Evolutionary conservation across 1,140 invertebrate genomes (phyloP), one percentile per base, ranked within the genome.

Genomic region (Pogonomyrmex californicus): DNA sequence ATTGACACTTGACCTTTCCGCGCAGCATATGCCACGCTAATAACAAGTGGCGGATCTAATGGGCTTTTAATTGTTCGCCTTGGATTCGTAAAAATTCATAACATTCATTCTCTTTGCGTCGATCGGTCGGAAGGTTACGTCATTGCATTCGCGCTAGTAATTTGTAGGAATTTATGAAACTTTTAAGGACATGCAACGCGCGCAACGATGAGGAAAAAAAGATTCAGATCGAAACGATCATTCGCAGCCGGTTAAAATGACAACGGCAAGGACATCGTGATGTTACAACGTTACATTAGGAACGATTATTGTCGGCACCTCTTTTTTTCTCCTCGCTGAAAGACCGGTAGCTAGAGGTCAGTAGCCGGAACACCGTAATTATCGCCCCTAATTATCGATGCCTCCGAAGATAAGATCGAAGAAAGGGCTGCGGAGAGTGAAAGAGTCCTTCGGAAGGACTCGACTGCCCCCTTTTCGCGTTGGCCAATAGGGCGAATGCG

Each of bases 331-430:
- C 36, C 17, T 44, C 38, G 17, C 56, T 38, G 86, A 62, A 90
- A 90, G 86, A 90, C 89, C 88, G 89, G 89, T 91, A 91, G 89
- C 89, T 60, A 58, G 77, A 90, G 85, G 86, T 89, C 91, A 65
- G 85, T 87, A 90, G 90, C 90, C 73, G 90, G 85, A 87, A 82
- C 85, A 88, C 88, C 54, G 82, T 90, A 92, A 91, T 91, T 91
- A 91, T 91, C 86, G 87, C 73, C 76, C 78, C 90, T 91, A 91
- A 91, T 91, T 89, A 90, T 88, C 87, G 89, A 91, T 88, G 81
- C 89, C 85, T 86, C 73, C 82, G 78, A 44, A 87, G 89, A 90
- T 89, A 90, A 91, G 90, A 91, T 90, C 90, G 88, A 83, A 87
- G 89, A 87, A 90, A 90, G 89, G 88, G 78, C 87, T 63, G 68